Evolutionary conservation across 2,888 invertebrate species (phyloP), one percentile per base, ranked within the genome.

Genomic region (Molanna angustata): DNA sequence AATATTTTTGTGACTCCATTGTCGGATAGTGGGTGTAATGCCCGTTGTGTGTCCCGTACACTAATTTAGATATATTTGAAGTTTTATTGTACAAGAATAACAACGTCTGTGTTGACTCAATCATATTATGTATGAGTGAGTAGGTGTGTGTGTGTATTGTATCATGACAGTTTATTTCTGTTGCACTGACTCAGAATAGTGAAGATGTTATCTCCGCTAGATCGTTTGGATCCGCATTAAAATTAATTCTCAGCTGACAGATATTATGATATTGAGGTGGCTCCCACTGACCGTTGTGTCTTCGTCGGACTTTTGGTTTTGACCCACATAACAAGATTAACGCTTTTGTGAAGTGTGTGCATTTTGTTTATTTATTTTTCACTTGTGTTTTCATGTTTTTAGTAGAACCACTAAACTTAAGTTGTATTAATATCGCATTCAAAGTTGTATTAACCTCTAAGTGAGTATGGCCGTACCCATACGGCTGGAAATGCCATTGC

Each of bases 251-350:
- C n/a, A n/a, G n/a, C n/a, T n/a, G n/a, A n/a, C n/a, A n/a, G n/a
- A n/a, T n/a, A n/a, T n/a, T n/a, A n/a, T n/a, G n/a, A n/a, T n/a
- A n/a, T n/a, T n/a, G n/a, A n/a, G n/a, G n/a, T n/a, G n/a, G 41
- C 27, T 49, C 22, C 42, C 49, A 16, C 11, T 17, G 48, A 18
- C 39, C 20, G 40, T 46, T 48, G 48, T 48, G 48, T 47, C 52
- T 39, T 44, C 32, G 41, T 46, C 31, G 39, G 48, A 53, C 48
- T 48, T 21, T 22, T 54, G 54, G 45, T 54, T 45, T 54, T 54
- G 49, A 54, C 54, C 54, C 31, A 49, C 40, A 43, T 54, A 52
- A 47, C 52, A 31, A 33, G 42, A 47, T 47, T 52, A 47, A 47
- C 41, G 42, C 42, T 46, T 49, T 43, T 46, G 39, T 46, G 41